Conservation (phyloP, 2,113 vertebrate species). For the Alligator sinensis region DNA sequence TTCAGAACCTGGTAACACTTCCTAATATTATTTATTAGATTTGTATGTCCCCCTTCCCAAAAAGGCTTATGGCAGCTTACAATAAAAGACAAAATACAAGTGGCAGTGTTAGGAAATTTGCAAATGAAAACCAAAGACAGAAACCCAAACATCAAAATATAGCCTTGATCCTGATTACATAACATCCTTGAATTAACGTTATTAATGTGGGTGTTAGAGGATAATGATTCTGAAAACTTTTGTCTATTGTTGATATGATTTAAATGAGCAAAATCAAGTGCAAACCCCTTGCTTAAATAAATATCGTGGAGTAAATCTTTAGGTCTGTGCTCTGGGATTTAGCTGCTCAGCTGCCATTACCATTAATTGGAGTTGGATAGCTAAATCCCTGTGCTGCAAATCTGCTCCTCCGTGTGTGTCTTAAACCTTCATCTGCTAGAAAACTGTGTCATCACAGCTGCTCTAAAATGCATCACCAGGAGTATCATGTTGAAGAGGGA, state of each 20-base stretch:
- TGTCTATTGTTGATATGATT: not conserved
- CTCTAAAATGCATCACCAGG: not conserved
- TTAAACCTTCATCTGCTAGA: not conserved
- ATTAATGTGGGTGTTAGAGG: too few species aligned
- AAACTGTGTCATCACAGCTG: not conserved
- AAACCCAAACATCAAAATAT: not conserved
- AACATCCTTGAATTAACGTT: too few species aligned
- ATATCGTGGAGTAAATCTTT: not conserved
- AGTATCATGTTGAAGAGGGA: not conserved
- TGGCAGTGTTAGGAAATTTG: too few species aligned
- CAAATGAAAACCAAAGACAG: too few species aligned
- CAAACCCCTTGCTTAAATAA: not conserved
- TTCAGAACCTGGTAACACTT: not conserved
- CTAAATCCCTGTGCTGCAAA: not conserved
- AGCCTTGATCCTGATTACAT: not conserved
- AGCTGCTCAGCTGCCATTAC: not conserved
- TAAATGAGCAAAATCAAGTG: not conserved
- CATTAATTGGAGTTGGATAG: not conserved
- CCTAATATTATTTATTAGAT: too few species aligned
- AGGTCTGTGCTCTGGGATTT: rapidly evolving
- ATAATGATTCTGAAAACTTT: not conserved
- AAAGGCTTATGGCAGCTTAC: too few species aligned
- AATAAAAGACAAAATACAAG: too few species aligned
- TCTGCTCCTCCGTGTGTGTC: not conserved
- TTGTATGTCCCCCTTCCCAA: too few species aligned